phyloP scores from a whole-genome alignment of 2,888 invertebrate species.

The Ichneumon xanthorius region DNA sequence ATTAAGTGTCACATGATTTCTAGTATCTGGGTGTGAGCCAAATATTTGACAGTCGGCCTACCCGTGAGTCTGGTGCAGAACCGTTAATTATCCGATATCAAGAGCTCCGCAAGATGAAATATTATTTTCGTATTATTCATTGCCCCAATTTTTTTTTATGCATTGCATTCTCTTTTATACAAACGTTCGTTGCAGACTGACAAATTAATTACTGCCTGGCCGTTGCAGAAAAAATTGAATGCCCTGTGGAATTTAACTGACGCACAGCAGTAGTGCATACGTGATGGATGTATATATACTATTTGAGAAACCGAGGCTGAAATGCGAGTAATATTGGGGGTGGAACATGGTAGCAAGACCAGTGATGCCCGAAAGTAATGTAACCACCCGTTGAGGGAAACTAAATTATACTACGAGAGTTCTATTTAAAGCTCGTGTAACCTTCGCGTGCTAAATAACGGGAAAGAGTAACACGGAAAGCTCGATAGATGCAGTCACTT shows the following conservation, averaged over 20 bases:
- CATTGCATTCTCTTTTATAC: no score
- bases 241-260: background rate
- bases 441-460: slow-evolving; percentile 34
- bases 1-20: slow-evolving; percentile 26
- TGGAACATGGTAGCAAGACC: slow-evolving; percentile 14
- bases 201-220: background rate
- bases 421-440: slow-evolving; percentile 1
- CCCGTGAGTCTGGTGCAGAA: background rate
- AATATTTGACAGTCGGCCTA: slow-evolving; percentile 25
- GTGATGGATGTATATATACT: background rate
- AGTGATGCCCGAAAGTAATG: slow-evolving; percentile 44
- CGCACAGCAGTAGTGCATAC: background rate
- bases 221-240: background rate
- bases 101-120: slow-evolving; percentile 18
- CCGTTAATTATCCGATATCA: slow-evolving; percentile 37
- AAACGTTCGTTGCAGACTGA: background rate
- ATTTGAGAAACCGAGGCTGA: background rate
- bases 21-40: slow-evolving; percentile 25
- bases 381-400: slow-evolving; percentile 43
- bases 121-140: slow-evolving; percentile 31
- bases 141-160: background rate
- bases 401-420: slow-evolving; percentile 38
- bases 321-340: background rate
- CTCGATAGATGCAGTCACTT: slow-evolving; percentile 15
- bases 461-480: slow-evolving; percentile 31